phyloP scores from a whole-genome alignment of 2,113 vertebrate genomes.

The Mobula hypostoma region DNA sequence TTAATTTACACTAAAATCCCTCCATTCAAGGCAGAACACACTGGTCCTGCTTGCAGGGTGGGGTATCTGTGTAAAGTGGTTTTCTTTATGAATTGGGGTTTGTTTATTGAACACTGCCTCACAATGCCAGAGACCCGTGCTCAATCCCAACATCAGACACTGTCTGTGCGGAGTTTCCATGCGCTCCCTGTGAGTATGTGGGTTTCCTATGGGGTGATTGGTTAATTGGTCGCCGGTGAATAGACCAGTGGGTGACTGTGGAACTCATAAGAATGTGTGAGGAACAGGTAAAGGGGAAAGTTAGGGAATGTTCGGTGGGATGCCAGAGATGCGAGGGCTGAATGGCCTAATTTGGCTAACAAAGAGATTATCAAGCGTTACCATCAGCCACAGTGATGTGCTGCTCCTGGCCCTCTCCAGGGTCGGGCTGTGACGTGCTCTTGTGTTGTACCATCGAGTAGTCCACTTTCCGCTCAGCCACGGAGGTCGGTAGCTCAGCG shows the following conservation, averaged over 20 bases:
- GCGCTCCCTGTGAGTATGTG: background rate
- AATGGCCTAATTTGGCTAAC: too few relatives aligned
- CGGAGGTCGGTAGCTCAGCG: constrained; percentile 54
- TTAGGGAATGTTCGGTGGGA: too few relatives aligned
- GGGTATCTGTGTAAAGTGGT: background rate
- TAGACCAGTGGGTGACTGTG: too few relatives aligned
- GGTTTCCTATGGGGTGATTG: background rate
- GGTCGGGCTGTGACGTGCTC: constrained; percentile 37
- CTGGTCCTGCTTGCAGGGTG: background rate
- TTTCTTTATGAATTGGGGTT: background rate
- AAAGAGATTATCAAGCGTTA: constrained; percentile 11
- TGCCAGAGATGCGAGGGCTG: too few relatives aligned
- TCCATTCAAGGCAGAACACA: background rate
- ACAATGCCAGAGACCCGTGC: too few relatives aligned
- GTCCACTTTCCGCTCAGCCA: constrained; percentile 55
- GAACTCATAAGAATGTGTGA: too few relatives aligned
- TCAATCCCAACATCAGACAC: too few relatives aligned
- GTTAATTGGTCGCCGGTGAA: too few relatives aligned
- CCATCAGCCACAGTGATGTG: constrained; percentile 42
- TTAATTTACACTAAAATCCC: too few relatives aligned
- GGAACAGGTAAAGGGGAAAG: too few relatives aligned
- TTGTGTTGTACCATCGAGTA: constrained; percentile 38
- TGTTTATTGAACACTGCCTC: too few relatives aligned
- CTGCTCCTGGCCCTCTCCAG: constrained; percentile 34
- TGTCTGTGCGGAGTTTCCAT: background rate